Percentiles rank a stretch among this genome's conserved stretches.
phyloP scores from a whole-genome alignment of 1,140 invertebrate genomes.

The Cydia pomonella region DNA sequence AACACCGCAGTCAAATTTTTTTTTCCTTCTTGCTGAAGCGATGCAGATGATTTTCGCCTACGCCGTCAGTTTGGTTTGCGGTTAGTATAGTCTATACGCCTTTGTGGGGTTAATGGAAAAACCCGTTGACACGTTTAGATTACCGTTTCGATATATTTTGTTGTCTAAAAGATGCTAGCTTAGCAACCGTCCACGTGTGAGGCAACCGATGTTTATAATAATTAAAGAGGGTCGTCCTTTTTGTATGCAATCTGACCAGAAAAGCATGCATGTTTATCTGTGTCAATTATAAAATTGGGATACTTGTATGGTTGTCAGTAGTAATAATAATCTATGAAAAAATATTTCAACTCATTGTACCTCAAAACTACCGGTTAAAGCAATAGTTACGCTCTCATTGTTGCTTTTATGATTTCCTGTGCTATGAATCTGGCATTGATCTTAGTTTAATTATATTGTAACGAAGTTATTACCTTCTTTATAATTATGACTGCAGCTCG shows the following conservation, averaged over 20 bases:
- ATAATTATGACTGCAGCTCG: background rate
- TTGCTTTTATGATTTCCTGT: background rate
- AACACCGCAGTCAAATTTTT: too few species aligned
- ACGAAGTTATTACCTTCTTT: background rate
- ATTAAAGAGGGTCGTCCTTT: background rate
- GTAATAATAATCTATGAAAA: background rate
- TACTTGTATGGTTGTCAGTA: background rate
- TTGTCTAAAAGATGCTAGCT: background rate
- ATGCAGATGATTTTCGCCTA: too few species aligned
- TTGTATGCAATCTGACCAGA: background rate
- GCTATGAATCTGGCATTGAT: slow-evolving; percentile 11
- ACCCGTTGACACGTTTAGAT: background rate
- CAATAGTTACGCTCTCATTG: background rate
- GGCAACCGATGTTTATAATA: background rate
- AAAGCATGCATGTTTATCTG: background rate
- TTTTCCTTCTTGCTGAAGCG: too few species aligned
- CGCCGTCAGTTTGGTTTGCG: too few species aligned
- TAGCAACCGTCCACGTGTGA: background rate
- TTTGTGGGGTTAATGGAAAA: slow-evolving; percentile 14
- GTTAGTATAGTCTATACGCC: background rate
- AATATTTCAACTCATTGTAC: background rate
- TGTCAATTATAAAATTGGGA: background rate
- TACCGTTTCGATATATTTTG: background rate
- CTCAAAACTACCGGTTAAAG: background rate
- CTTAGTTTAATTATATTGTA: background rate